phyloP scores from a whole-genome alignment of 2,888 invertebrate genomes.

The Nebria salina region DNA sequence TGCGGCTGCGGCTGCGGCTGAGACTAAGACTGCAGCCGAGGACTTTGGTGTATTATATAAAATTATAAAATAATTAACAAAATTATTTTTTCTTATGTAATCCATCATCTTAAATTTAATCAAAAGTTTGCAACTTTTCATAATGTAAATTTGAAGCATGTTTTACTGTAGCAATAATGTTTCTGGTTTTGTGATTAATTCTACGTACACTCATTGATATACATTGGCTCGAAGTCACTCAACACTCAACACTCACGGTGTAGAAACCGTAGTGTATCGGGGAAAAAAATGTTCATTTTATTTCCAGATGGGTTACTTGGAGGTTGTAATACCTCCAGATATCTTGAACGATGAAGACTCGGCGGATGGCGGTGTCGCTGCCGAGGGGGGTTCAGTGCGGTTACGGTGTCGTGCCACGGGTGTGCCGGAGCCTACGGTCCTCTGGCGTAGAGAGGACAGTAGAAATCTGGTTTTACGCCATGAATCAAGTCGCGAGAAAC shows the following conservation, averaged over 20 bases:
- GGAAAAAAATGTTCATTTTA: constrained; percentile 19
- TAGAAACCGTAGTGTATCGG: no score
- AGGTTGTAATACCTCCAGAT: constrained; percentile 89
- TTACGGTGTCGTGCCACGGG: constrained; percentile 84
- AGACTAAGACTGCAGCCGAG: no score
- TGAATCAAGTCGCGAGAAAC: constrained; percentile 76
- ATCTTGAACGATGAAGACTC: constrained; percentile 79
- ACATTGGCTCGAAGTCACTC: no score
- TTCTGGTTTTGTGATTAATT: not conserved
- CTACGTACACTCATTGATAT: not conserved
- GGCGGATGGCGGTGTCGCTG: constrained; percentile 75
- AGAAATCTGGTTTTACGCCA: constrained; percentile 79
- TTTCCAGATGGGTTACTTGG: constrained; percentile 82
- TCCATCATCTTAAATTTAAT: constrained; percentile 1
- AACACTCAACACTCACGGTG: no score
- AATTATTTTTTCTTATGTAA: not conserved
- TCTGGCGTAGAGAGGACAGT: constrained; percentile 84
- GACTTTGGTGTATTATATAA: not conserved
- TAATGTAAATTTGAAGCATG: not conserved
- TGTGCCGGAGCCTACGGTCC: constrained; percentile 79
- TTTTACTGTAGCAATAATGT: not conserved
- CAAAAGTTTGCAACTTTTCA: not conserved
- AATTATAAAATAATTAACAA: constrained; percentile 1
- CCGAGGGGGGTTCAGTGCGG: constrained; percentile 82
- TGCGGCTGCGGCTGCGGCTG: no score